Base-by-base conservation (phyloP, 2,888 invertebrate species). In the Caenorhabditis wallacei region DNA sequence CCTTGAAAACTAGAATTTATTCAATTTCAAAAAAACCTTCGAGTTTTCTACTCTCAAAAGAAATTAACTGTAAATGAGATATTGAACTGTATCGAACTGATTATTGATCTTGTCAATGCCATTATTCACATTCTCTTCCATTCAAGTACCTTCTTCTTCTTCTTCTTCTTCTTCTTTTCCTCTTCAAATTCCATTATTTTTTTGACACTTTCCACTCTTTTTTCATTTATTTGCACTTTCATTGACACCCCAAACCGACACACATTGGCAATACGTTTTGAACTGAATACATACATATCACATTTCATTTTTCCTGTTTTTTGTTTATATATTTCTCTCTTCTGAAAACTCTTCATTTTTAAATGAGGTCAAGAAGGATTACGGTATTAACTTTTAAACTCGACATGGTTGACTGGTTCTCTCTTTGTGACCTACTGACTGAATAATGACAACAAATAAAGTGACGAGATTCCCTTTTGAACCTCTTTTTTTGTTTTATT, bases 161-260 rank as follows among this genome's bases (percentile, higher is more conserved):
- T 8, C 53, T 2, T 48, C 13, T 18, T 18, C 46, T 18, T 18
- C 48, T n/a, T 8, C 3, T 30, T 30, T 30, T 5, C 30, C 51
- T 43, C 35, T 66, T 66, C n/a, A 53, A 18, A 37, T 53, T 64
- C 51, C 30, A 64, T 66, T 51, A 66, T 66, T 66, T 51, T 66
- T 66, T 66, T 48, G 37, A 66, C 64, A 64, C 51, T 40, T 66
- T 53, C 37, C 35, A 18, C 37, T 48, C 53, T 53, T 22, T 51
- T 53, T 53, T 51, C 64, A 64, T 64, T 64, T 64, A 40, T 66
- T 66, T 66, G 66, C 66, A 66, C 66, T 66, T 53, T 53, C 53
- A 66, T 66, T 66, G 66, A 66, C 53, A 53, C 37, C 24, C 13
- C 26, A 48, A 5, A 24, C 0, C 24, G 30, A 30, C 30, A 35